Percentiles rank a stretch among this genome's conserved stretches.
Conservation (phyloP, 2,797 vertebrate species). For the Clamator glandarius region DNA sequence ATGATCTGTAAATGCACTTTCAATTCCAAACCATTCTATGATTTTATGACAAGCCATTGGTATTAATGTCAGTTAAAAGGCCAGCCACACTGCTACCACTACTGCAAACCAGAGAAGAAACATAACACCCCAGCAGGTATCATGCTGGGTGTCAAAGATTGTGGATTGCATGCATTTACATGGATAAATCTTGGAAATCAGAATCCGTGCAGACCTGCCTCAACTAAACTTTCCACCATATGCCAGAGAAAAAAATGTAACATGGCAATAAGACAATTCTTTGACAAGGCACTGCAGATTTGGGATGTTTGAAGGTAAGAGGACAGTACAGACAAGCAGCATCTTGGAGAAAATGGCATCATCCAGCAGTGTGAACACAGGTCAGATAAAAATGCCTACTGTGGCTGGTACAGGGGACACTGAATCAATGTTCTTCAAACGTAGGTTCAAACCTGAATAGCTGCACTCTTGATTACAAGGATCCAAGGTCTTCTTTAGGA, state of each 20-base stretch:
- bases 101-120: not conserved
- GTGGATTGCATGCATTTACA: not conserved
- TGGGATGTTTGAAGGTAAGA: not conserved
- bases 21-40: too few species aligned
- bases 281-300: not conserved
- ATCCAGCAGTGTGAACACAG: not conserved
- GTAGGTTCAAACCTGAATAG: not conserved
- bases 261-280: not conserved
- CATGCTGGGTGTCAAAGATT: rapidly evolving
- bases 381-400: not conserved
- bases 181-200: not conserved
- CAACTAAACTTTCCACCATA: not conserved
- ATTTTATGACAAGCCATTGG: not conserved
- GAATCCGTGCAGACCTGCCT: not conserved
- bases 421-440: not conserved
- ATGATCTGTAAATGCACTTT: too few species aligned
- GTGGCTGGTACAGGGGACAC: not conserved
- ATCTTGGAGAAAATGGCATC: not conserved
- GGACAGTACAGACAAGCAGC: not conserved
- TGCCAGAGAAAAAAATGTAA: not conserved
- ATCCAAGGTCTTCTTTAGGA: not conserved
- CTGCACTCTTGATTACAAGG: not conserved
- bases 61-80: not conserved
- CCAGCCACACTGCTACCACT: not conserved
- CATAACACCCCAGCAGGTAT: not conserved